Base-by-base conservation (phyloP, 2,797 vertebrate species). In the Smutsia temminckii region DNA sequence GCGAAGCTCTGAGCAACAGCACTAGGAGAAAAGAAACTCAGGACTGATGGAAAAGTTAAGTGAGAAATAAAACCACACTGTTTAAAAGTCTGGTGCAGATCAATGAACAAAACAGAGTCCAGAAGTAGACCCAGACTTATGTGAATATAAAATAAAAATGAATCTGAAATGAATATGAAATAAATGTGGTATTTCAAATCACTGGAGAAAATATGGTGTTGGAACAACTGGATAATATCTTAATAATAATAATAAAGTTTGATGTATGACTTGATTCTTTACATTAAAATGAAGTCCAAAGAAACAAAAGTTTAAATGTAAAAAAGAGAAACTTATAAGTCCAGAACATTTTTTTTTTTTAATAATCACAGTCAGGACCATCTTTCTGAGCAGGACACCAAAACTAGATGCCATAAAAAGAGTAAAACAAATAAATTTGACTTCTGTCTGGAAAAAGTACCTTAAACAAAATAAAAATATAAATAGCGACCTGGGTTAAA, bases 391-490 rank as follows among this genome's bases (percentile, higher is more conserved):
- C 1, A 51, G 29, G 63, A 86, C 37, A 86, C 8, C n/a, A 21
- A 83, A 68, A 40, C 25, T 34, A 61, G 74, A 79, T 46, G 29
- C 9, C 51, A 81, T 69, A 34, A 49, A 4, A 42, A 79, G 78
- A 86, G 85, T 20, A 68, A 51, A 29, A 59, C 5, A 16, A 93
- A 83, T 46, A 89, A 34, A 74, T 51, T 74, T 37, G 21, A 89
- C 63, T 78, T 83, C 23, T 57, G 6, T 32, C 20, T 86, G n/a
- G 40, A 32, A 91, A 95, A 51, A 85, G 29, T 55, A 55, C 23
- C 64, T 92, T 75, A 83, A 96, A 72, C 32, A 72, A 93, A 83
- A 75, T 37, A 51, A 86, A 89, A 72, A 71, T 23, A 27, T 61
- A 89, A 92, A 80, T 72, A 55, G 34, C 40, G 79, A 68, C 71